Percentiles rank a stretch among this genome's conserved stretches.
Conservation (phyloP, 2,113 vertebrate species). For the Bathybates hornii region DNA sequence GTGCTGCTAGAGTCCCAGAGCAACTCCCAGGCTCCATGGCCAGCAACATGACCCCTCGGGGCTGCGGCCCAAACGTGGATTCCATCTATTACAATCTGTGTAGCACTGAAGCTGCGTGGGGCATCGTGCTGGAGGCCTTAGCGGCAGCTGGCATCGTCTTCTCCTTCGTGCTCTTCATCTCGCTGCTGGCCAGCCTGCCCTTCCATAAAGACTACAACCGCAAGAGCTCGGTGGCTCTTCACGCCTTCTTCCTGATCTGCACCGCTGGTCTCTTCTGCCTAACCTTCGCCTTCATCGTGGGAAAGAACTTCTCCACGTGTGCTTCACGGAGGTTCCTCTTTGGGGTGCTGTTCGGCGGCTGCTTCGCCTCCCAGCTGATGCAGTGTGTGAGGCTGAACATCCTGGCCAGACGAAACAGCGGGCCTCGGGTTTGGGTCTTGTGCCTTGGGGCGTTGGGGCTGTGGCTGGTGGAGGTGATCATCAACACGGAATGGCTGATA, state of each 20-base stretch:
- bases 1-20: background rate
- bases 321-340: slow-evolving; percentile 89
- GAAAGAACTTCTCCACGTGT: slow-evolving; percentile 83
- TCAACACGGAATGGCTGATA: slow-evolving; percentile 93
- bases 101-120: slow-evolving; percentile 79
- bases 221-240: slow-evolving; percentile 74
- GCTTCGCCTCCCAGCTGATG: slow-evolving; percentile 86
- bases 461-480: slow-evolving; percentile 84
- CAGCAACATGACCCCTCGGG: slow-evolving; percentile 54
- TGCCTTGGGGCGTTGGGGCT: slow-evolving; percentile 74
- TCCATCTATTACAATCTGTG: slow-evolving; percentile 89
- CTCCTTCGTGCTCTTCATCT: slow-evolving; percentile 78
- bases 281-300: slow-evolving; percentile 87
- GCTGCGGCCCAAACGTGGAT: slow-evolving; percentile 76
- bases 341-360: slow-evolving; percentile 84
- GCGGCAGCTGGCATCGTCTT: slow-evolving; percentile 76
- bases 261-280: slow-evolving; percentile 87
- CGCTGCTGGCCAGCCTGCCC: slow-evolving; percentile 85
- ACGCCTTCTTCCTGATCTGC: slow-evolving; percentile 78
- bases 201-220: slow-evolving; percentile 76
- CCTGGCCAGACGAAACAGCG: slow-evolving; percentile 66
- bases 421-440: slow-evolving; percentile 73
- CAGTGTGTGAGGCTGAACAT: slow-evolving; percentile 81
- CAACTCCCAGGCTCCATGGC: background rate
- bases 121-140: slow-evolving; percentile 83